A percentile compares a stretch with the other conserved stretches of the same genome.
These are phyloP conservation scores for Drosophila atripex DNA, from an alignment of 2,888 invertebrate species.

Conservation along the genomic window DNA sequence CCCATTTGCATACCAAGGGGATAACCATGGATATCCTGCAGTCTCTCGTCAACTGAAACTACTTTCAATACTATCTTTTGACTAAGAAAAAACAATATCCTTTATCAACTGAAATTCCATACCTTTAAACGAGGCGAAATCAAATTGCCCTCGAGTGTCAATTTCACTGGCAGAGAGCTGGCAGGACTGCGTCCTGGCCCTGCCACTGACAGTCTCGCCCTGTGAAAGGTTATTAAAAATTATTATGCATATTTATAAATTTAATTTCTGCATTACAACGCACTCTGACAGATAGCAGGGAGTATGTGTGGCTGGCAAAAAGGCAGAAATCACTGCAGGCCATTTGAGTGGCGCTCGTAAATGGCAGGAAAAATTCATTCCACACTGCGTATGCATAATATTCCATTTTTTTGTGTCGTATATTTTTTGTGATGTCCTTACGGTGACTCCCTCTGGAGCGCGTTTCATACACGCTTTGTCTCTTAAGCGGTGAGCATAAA, in stretches of 20 bases:
- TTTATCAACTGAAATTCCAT: conserved; percentile 2
- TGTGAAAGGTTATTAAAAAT: conserved; percentile 58
- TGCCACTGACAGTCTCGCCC: conserved; percentile 22
- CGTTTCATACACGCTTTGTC: conserved; percentile 44
- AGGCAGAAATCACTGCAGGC: conserved; percentile 66
- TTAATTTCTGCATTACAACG: conserved; percentile 66
- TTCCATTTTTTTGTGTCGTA: conserved; percentile 25
- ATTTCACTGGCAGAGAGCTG: conserved; percentile 22
- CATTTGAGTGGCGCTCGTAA: conserved; percentile 37
- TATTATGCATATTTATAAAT: conserved; percentile 70
- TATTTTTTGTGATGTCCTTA: conserved; percentile 29
- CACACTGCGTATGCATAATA: conserved; percentile 42
- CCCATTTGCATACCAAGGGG: background rate
- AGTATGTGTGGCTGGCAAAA: conserved; percentile 14
- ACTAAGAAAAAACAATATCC: background rate
- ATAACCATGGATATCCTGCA: background rate
- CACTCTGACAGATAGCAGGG: conserved; percentile 39
- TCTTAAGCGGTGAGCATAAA: conserved; percentile 43
- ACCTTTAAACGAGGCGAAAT: conserved; percentile 23
- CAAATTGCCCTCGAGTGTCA: conserved; percentile 31
- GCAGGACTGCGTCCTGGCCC: conserved; percentile 6
- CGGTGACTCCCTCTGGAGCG: conserved; percentile 8
- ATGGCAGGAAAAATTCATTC: conserved; percentile 44
- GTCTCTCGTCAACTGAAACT: background rate
- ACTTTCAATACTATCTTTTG: conserved; percentile 3